Conservation (phyloP, 64 coral and sea anemone species). For the Porites australiensis region DNA sequence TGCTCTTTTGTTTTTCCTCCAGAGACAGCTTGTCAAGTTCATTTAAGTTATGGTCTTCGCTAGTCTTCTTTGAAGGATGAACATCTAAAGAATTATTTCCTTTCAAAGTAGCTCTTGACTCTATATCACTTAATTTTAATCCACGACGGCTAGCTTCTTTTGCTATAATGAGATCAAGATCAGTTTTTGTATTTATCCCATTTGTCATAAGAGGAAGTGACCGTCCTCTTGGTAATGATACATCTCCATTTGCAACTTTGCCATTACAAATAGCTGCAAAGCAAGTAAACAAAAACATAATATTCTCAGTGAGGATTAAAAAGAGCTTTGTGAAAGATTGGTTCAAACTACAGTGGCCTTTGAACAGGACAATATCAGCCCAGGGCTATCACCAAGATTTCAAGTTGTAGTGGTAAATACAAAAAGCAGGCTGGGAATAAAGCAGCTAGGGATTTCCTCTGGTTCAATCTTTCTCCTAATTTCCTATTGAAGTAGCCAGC, state of each 20-base stretch:
- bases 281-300: background rate
- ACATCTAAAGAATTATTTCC: slow-evolving; percentile 64
- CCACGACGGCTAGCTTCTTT: slow-evolving; percentile 83
- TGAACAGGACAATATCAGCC: too few species aligned
- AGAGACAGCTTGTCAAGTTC: slow-evolving; percentile 95
- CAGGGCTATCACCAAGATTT: too few species aligned
- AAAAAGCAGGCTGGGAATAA: too few species aligned
- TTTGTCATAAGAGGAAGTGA: slow-evolving; percentile 83
- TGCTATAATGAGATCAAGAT: slow-evolving; percentile 92
- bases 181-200: slow-evolving; percentile 93
- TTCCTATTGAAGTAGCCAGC: too few species aligned
- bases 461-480: too few species aligned
- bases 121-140: slow-evolving; percentile 87
- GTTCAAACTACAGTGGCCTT: too few species aligned
- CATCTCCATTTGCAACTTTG: slow-evolving; percentile 69
- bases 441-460: too few species aligned
- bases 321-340: too few species aligned
- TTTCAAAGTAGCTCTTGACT: slow-evolving; percentile 77
- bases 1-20: slow-evolving; percentile 53
- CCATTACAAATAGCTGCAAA: slow-evolving; percentile 90
- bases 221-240: slow-evolving; percentile 50
- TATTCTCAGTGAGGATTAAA: background rate
- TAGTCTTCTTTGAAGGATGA: slow-evolving; percentile 82
- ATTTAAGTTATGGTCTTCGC: slow-evolving; percentile 98
- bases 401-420: too few species aligned